These are phyloP conservation scores for Euclidia mi DNA, from an alignment of 2,888 invertebrate species.

Conservation along the genomic window DNA sequence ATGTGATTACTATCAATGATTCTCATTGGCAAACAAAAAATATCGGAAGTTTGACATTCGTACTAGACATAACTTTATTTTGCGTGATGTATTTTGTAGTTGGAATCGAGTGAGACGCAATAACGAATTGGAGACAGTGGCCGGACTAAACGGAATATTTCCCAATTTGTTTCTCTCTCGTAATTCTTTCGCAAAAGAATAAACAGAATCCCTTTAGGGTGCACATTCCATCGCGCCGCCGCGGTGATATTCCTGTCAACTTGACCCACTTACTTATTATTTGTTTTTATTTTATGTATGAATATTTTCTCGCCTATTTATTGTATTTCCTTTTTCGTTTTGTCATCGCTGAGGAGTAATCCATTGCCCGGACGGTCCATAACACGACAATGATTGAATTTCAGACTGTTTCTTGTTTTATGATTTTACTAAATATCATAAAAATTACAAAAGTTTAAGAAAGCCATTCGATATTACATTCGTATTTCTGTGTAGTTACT, in stretches of 20 bases:
- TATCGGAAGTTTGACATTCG: slow-evolving; percentile 15
- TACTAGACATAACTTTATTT: slow-evolving; percentile 34
- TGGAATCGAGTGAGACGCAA: slow-evolving; percentile 64
- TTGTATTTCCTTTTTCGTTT: slow-evolving; percentile 17
- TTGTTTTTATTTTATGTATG: slow-evolving; percentile 27
- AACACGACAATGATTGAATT: no score
- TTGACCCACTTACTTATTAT: slow-evolving; percentile 57
- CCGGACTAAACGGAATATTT: slow-evolving; percentile 68
- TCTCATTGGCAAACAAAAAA: slow-evolving; percentile 11
- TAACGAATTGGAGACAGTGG: slow-evolving; percentile 72
- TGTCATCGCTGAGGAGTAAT: neutral
- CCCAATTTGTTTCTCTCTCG: slow-evolving; percentile 53
- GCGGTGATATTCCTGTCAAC: slow-evolving; percentile 55
- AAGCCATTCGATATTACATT: no score
- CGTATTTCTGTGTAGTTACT: no score
- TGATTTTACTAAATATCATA: no score
- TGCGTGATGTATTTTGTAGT: slow-evolving; percentile 35
- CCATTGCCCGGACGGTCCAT: no score
- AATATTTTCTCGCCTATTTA: slow-evolving; percentile 13
- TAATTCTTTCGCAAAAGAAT: slow-evolving; percentile 65
- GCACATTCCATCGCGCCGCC: slow-evolving; percentile 53
- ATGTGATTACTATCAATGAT: no score
- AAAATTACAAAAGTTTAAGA: no score
- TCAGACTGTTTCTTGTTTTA: no score
- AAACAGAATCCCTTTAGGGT: slow-evolving; percentile 62